These are phyloP conservation scores for Geococcyx californianus DNA, from an alignment of 2,113 vertebrate species.

Conservation along the genomic window DNA sequence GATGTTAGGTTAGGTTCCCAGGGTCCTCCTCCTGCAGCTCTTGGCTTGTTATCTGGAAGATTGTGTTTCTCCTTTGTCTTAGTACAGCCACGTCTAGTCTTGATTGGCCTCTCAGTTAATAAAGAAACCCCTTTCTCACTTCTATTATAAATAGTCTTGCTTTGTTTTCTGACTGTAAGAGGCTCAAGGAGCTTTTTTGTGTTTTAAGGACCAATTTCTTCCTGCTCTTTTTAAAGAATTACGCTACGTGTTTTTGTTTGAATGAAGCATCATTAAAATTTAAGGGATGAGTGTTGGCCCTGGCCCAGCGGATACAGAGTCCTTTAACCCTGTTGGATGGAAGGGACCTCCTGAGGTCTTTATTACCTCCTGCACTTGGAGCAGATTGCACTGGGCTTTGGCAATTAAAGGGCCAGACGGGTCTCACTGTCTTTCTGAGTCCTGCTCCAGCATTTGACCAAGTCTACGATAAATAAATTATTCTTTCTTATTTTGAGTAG, in stretches of 20 bases:
- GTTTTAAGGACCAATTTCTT: neutral
- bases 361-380: neutral
- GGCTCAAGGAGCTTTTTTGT: neutral
- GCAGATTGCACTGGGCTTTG: neutral
- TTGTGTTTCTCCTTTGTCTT: neutral
- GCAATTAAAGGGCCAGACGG: neutral
- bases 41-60: neutral
- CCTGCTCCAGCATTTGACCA: neutral
- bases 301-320: neutral
- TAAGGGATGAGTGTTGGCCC: neutral
- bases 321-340: neutral
- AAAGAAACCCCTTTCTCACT: neutral
- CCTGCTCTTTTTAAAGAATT: neutral
- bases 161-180: neutral
- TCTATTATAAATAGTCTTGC: accelerated
- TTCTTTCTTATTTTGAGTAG: neutral
- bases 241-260: neutral
- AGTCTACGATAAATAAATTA: neutral
- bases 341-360: accelerated
- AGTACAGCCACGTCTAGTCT: neutral
- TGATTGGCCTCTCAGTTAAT: neutral
- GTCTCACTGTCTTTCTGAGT: neutral
- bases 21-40: neutral
- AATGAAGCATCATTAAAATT: neutral
- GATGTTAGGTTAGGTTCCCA: neutral